Evolutionary conservation across 2,888 invertebrate genomes (phyloP).

Genomic region (Drosophila cracens): DNA sequence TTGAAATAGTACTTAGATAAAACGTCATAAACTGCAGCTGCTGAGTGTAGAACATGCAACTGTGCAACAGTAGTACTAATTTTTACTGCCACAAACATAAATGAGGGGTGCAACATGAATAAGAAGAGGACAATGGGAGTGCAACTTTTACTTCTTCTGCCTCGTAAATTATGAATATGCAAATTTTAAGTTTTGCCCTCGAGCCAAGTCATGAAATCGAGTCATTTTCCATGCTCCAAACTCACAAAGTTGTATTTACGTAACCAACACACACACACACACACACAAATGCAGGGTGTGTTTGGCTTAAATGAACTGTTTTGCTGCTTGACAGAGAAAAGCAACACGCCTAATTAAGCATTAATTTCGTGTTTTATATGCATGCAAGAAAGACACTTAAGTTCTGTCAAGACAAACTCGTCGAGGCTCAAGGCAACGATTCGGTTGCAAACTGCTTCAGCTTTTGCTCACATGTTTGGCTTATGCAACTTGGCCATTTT

Average conservation of each 20-base stretch:
- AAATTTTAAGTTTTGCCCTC: constrained; percentile 51
- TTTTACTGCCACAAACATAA: constrained; percentile 21
- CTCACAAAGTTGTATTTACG: constrained; percentile 47
- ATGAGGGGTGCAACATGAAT: neutral
- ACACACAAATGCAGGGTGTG: constrained; percentile 1
- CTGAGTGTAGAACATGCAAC: constrained; percentile 26
- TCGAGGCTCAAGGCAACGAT: constrained; percentile 1
- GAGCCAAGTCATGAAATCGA: constrained; percentile 33
- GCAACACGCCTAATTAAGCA: constrained; percentile 71
- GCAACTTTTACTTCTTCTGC: neutral
- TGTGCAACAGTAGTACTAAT: constrained; percentile 30
- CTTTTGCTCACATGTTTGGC: neutral
- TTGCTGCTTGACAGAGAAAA: constrained; percentile 35
- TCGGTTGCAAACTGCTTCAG: neutral
- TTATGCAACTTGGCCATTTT: neutral
- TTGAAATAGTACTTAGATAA: constrained; percentile 24
- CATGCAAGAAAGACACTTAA: constrained; percentile 38
- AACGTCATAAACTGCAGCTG: constrained; percentile 55
- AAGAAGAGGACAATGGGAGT: neutral
- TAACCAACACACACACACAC: constrained; percentile 14
- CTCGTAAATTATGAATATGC: constrained; percentile 66
- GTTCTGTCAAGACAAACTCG: constrained; percentile 24
- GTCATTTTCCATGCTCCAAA: constrained; percentile 22
- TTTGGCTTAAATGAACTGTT: constrained; percentile 16
- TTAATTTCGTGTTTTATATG: constrained; percentile 77